A percentile compares a stretch with the other conserved stretches of the same genome.
Evolutionary conservation across 2,113 vertebrate species (phyloP).

Genomic region (Ailurus styani): DNA sequence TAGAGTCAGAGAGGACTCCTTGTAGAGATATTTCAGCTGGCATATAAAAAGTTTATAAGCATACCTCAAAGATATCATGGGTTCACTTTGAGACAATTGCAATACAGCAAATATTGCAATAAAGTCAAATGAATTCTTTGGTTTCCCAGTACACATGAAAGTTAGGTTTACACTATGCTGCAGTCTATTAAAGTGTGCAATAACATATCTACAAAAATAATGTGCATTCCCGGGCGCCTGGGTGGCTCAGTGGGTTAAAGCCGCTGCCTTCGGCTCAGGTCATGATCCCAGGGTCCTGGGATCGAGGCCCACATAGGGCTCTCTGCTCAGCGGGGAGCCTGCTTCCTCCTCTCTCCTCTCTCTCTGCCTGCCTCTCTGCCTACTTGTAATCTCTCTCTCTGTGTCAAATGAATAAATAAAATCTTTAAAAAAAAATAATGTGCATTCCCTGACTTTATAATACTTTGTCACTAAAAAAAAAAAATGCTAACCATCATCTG

Average conservation of each 20-base stretch:
- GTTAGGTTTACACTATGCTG: not conserved
- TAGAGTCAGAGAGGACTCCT: not conserved
- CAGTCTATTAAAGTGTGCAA: not conserved
- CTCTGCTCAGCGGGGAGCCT: too few species aligned
- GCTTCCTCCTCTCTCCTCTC: too few species aligned
- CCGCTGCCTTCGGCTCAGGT: too few species aligned
- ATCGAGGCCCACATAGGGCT: too few species aligned
- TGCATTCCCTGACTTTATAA: not conserved
- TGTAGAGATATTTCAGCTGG: not conserved
- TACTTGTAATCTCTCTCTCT: too few species aligned
- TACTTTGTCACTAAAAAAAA: not conserved
- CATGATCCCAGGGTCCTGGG: too few species aligned
- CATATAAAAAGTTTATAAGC: not conserved
- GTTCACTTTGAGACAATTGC: not conserved
- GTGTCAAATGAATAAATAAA: too few species aligned
- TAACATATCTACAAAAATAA: not conserved
- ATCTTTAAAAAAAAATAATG: not conserved
- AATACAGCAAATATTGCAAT: not conserved
- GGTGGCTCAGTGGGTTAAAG: too few species aligned
- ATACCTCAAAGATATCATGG: not conserved
- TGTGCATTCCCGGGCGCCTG: not conserved
- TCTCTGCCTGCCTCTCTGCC: too few species aligned
- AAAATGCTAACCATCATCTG: not conserved
- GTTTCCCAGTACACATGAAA: not conserved
- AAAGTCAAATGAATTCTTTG: not conserved